These are phyloP conservation scores for Lepidostoma basale DNA, from an alignment of 1,140 invertebrate species.

Conservation along the genomic window DNA sequence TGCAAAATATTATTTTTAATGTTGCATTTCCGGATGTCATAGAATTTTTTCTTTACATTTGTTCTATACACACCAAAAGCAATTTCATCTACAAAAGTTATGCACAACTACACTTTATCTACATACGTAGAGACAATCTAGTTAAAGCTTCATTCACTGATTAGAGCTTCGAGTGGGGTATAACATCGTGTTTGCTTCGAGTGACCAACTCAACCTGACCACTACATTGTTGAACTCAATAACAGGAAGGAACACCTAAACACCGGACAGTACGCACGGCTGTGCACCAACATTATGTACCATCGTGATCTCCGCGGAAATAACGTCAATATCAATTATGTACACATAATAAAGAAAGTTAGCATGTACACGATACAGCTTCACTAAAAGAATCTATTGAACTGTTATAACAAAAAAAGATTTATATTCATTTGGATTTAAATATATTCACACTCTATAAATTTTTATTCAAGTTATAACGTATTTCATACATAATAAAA, in stretches of 20 bases:
- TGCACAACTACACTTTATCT: slow-evolving; percentile 41
- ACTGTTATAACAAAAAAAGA: background rate
- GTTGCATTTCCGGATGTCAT: slow-evolving; percentile 21
- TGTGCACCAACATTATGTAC: too few relatives aligned
- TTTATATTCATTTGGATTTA: slow-evolving; percentile 26
- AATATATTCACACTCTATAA: slow-evolving; percentile 44
- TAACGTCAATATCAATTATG: background rate
- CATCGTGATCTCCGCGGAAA: background rate
- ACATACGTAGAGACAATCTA: slow-evolving; percentile 40
- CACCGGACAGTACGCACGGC: too few relatives aligned
- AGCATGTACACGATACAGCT: too few relatives aligned
- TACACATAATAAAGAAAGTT: too few relatives aligned
- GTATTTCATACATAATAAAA: slow-evolving; percentile 38
- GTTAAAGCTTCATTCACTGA: slow-evolving; percentile 44
- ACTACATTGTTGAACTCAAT: too few relatives aligned
- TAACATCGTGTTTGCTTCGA: too few relatives aligned
- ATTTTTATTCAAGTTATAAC: slow-evolving; percentile 42
- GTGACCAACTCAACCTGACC: too few relatives aligned
- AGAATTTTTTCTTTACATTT: slow-evolving; percentile 37
- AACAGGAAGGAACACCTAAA: too few relatives aligned
- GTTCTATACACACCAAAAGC: slow-evolving; percentile 46
- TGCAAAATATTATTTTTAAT: slow-evolving; percentile 33
- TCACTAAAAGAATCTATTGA: too few relatives aligned
- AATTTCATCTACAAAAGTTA: slow-evolving; percentile 44
- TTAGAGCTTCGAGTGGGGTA: slow-evolving; percentile 24